These are phyloP conservation scores for Calliphora vicina DNA, from an alignment of 1,140 invertebrate species.

Conservation along the genomic window DNA sequence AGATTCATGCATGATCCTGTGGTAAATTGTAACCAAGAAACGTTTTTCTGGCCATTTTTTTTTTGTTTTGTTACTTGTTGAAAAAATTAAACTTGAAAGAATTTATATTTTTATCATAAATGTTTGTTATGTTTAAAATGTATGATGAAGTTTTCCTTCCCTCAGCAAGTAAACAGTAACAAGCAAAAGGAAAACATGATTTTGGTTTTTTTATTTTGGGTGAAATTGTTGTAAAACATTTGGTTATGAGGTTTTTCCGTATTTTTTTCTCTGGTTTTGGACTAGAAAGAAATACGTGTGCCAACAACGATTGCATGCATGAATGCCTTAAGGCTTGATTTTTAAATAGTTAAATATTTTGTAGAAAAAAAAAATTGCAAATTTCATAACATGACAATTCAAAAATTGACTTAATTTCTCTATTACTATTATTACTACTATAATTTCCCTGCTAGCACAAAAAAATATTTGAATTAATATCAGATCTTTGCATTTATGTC, in stretches of 20 bases:
- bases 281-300: slow-evolving; percentile 16
- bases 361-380: not conserved
- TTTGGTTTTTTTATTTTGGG: slow-evolving; percentile 4
- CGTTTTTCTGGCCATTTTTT: slow-evolving; percentile 32
- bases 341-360: not conserved
- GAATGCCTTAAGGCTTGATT: not conserved
- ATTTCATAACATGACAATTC: not conserved
- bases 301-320: slow-evolving; percentile 21
- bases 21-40: slow-evolving; percentile 29
- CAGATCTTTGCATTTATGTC: too few species aligned
- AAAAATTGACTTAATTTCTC: slow-evolving; percentile 1
- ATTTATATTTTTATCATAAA: not conserved
- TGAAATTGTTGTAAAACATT: slow-evolving; percentile 31
- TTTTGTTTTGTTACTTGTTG: not conserved
- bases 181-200: slow-evolving; percentile 18
- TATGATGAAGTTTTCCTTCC: not conserved
- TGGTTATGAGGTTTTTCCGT: slow-evolving; percentile 1
- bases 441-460: not conserved
- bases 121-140: not conserved
- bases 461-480: too few species aligned
- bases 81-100: not conserved
- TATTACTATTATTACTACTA: too few species aligned
- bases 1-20: slow-evolving; percentile 62
- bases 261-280: not conserved
- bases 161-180: not conserved